A percentile compares a stretch with the other conserved stretches of the same genome.
phyloP scores from a whole-genome alignment of 2,797 vertebrate species.

The Neosilurus hyrtlii region DNA sequence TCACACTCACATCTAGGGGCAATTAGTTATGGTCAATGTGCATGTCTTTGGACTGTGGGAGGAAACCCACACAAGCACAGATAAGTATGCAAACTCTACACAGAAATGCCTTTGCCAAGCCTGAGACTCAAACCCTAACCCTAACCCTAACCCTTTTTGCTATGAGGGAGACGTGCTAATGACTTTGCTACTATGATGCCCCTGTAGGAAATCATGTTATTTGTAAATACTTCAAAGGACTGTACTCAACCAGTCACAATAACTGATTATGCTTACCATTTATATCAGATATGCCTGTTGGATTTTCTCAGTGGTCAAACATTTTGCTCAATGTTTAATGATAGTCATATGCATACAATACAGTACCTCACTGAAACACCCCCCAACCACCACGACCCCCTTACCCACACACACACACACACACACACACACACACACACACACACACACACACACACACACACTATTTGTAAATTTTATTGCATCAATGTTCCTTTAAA shows the following conservation, averaged over 20 bases:
- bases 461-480: constrained; percentile 7
- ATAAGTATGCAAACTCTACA: no score
- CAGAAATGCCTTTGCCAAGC: no score
- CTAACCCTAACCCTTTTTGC: no score
- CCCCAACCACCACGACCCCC: no score
- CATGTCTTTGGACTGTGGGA: no score
- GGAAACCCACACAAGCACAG: no score
- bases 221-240: not conserved
- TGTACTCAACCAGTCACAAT: constrained; percentile 19
- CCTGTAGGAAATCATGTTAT: not conserved
- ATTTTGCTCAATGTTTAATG: constrained; percentile 54
- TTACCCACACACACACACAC: not conserved
- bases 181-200: no score
- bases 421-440: not conserved
- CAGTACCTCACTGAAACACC: constrained; percentile 16
- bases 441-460: constrained; percentile 3
- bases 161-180: no score
- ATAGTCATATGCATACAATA: constrained; percentile 53
- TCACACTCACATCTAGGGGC: no score
- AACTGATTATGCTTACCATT: constrained; percentile 40
- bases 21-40: no score
- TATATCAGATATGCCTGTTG: constrained; percentile 48
- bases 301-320: constrained; percentile 47
- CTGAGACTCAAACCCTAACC: no score
- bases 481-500: not conserved